A percentile compares a stretch with the other conserved stretches of the same genome.
Conservation (phyloP, 2,113 vertebrate genomes). For the Cottus gobio region DNA sequence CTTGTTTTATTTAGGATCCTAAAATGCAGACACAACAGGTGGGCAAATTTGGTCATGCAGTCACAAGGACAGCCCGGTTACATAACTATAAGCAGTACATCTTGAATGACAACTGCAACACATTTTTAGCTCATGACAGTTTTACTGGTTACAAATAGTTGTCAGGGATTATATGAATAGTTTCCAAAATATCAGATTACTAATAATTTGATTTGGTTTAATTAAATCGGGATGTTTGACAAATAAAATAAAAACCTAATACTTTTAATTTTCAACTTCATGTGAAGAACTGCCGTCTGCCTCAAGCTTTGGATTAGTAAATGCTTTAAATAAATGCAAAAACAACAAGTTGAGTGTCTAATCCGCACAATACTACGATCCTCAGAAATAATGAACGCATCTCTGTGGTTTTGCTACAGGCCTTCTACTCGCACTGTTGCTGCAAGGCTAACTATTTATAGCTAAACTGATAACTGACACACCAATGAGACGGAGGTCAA, state of each 20-base stretch:
- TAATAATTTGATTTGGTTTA: not conserved
- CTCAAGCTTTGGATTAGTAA: not conserved
- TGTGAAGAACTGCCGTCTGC: not conserved
- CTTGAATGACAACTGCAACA: constrained; percentile 44
- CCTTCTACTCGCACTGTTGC: constrained; percentile 36
- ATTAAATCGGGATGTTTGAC: not conserved
- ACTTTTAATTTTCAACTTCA: not conserved
- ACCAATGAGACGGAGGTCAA: constrained; percentile 62
- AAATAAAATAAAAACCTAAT: not conserved
- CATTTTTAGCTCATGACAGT: constrained; percentile 47
- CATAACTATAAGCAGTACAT: constrained; percentile 16
- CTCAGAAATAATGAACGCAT: not conserved
- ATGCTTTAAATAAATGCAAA: not conserved
- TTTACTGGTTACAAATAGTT: constrained; percentile 41
- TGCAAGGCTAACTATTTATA: constrained; percentile 70
- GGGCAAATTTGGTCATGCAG: not conserved
- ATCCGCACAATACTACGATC: not conserved
- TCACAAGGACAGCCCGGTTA: not conserved
- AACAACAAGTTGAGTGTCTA: not conserved
- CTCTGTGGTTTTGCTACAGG: constrained; percentile 18
- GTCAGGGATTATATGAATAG: not conserved
- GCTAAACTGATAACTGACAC: constrained; percentile 59
- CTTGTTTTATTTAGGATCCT: not conserved
- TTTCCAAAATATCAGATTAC: not conserved
- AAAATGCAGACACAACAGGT: constrained; percentile 24